Percentiles rank a stretch among this genome's conserved stretches.
Conservation (phyloP, 1,140 invertebrate species). For the Linepithema humile region DNA sequence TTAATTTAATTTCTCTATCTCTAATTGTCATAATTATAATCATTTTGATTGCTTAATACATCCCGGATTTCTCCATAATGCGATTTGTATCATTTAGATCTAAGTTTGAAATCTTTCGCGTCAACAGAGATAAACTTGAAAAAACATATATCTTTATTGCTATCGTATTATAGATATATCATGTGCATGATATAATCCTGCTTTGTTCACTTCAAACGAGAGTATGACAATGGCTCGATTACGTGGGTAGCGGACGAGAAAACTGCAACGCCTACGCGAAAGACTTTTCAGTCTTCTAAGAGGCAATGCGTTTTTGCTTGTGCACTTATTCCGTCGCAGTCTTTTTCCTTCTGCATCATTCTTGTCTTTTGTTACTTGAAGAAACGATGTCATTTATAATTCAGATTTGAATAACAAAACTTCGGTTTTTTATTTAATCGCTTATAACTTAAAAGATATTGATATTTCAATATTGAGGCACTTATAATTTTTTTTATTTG, state of each 20-base stretch:
- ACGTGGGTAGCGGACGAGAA: conserved; percentile 64
- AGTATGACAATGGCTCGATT: conserved; percentile 60
- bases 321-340: conserved; percentile 25
- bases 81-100: not conserved
- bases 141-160: not conserved
- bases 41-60: not conserved
- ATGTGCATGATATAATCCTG: conserved; percentile 1
- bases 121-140: conserved; percentile 1
- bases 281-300: conserved; percentile 38
- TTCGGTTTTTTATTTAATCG: not conserved
- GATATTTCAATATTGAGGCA: not conserved
- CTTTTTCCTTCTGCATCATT: not conserved
- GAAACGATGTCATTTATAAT: conserved; percentile 11
- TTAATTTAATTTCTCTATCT: not conserved
- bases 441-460: not conserved
- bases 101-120: not conserved
- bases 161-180: not conserved
- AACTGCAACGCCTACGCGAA: conserved; percentile 57
- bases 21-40: not conserved
- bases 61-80: not conserved
- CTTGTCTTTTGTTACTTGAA: not conserved
- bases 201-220: conserved; percentile 22
- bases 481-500: not conserved
- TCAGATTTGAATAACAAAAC: not conserved
- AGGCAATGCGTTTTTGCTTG: conserved; percentile 7